Evolutionary conservation across 2,888 invertebrate genomes (phyloP), one percentile per base, ranked within the genome.

Genomic region (Odontomyia ornata): DNA sequence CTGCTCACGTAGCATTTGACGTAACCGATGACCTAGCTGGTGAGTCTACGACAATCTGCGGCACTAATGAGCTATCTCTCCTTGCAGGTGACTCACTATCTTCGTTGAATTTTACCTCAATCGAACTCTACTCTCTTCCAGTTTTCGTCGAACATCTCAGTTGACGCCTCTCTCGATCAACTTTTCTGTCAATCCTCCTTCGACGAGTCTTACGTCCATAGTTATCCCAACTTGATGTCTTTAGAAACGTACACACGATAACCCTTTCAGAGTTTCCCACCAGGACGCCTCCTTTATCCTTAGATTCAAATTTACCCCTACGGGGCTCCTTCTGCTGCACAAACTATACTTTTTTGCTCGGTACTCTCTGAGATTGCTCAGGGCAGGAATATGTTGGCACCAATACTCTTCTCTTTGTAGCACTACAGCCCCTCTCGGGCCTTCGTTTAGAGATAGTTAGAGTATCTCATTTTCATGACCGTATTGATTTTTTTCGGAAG

Each of bases 261-360:
- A 7, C 76, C 81, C 76, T 82, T 82, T 0, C 80, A 78, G 46
- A 75, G 46, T 18, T n/a, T n/a, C n/a, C n/a, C n/a, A n/a, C n/a
- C n/a, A n/a, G n/a, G n/a, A n/a, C n/a, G n/a, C n/a, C n/a, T n/a
- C n/a, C n/a, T n/a, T n/a, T n/a, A n/a, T n/a, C n/a, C n/a, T 80
- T 75, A 1, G 80, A 56, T 7, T 82, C 80, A 13, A 83, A 81
- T 77, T 82, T 82, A 28, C 80, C 80, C 77, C 77, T 79, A n/a
- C 64, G 52, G 0, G 80, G 79, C 23, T 76, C 43, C 47, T 76
- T 77, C 21, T 77, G 27, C 15, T 77, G 65, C 13, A 77, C 76
- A n/a, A n/a, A n/a, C n/a, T n/a, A 57, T 52, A 77, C 18, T 52
- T 52, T 27, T 76, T 77, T n/a, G 67, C 36, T 30, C 77, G 65